Base-by-base conservation (phyloP, 2,797 vertebrate species). In the Pelodytes ibericus region DNA sequence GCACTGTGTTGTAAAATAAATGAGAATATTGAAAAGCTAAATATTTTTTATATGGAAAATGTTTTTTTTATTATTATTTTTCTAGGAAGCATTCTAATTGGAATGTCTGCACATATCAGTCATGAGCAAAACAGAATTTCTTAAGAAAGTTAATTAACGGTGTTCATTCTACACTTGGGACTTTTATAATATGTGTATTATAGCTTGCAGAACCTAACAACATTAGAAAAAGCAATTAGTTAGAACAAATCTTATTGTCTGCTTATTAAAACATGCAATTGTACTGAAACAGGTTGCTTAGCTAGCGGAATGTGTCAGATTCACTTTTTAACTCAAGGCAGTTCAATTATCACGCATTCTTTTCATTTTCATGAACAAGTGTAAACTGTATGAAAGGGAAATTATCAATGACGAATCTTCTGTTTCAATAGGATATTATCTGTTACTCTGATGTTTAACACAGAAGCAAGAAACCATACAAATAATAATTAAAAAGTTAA, bases 181-280 rank as follows among this genome's bases (percentile, higher is more conserved):
- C 47, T 70, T 74, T 18, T 57, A 49, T 30, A 63, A 70, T 70
- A 70, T 24, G 47, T 56, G 66, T 70, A 75, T 36, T 63, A 41
- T 76, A 62, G 24, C 25, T 63, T 56, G 59, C 30, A 57, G 18
- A 51, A 70, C 29, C 59, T 76, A 76, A 63, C 66, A 63, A 57
- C 25, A 51, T 75, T 68, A 75, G 64, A 66, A 66, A 51, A 68
- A 67, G 53, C 64, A 51, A 75, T 76, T 74, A 71, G 68, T 71
- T 66, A 70, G 58, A 71, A 39, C 58, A 71, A 76, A 71, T 76
- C 58, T 22, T 62, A 70, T 70, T 76, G 66, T 76, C 66, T 76
- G 30, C 60, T 77, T 64, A 64, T 71, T 77, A 71, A 64, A 77
- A 77, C 47, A 47, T 65, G 57, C 47, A 71, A 47, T 68, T 69